Evolutionary conservation across 2,113 vertebrate genomes (phyloP).

Genomic region (Sylvia atricapilla): DNA sequence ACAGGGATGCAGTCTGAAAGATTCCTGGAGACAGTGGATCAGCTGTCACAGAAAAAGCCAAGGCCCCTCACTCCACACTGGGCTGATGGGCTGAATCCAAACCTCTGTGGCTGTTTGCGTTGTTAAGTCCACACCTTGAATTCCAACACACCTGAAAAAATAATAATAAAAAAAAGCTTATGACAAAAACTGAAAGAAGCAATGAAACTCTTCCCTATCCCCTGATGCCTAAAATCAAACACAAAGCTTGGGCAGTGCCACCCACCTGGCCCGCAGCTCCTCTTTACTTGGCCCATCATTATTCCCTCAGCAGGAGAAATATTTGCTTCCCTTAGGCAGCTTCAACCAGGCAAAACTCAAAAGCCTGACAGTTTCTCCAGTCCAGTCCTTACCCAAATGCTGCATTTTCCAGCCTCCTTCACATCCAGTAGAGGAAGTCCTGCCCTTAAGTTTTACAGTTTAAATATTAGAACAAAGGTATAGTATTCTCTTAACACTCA

Average conservation of each 20-base stretch:
- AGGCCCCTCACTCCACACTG: rapidly evolving
- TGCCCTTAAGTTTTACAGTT: background rate
- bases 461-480: background rate
- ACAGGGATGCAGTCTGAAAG: background rate
- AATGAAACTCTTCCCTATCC: background rate
- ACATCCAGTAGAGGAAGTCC: background rate
- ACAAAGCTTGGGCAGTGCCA: background rate
- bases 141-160: too few species aligned
- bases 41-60: background rate
- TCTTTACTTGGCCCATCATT: rapidly evolving
- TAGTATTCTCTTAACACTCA: background rate
- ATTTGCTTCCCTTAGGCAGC: too few species aligned
- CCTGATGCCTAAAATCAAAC: rapidly evolving
- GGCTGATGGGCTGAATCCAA: background rate
- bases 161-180: background rate
- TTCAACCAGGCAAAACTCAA: background rate
- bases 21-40: background rate
- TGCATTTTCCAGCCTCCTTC: background rate
- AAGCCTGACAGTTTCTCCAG: background rate
- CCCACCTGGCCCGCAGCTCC: background rate
- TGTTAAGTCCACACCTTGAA: background rate
- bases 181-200: background rate
- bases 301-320: background rate
- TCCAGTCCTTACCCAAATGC: background rate
- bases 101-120: background rate